Conservation (phyloP, 2,113 vertebrate species). For the Casuarius casuarius region DNA sequence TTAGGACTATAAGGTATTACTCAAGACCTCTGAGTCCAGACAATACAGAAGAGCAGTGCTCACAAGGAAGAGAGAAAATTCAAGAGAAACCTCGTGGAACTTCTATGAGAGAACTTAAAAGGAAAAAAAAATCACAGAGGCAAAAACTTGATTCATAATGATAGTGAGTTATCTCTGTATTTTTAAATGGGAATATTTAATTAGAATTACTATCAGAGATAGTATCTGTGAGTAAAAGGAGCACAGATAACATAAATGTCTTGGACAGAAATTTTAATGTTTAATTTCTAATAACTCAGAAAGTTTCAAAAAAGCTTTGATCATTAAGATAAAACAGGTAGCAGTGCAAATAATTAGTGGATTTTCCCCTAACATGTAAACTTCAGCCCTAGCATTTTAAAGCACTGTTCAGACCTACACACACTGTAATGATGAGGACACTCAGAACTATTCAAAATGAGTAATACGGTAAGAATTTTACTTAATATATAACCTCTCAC, state of each 20-base stretch:
- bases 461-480: background rate
- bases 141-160: background rate
- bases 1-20: background rate
- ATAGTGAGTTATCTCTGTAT: background rate
- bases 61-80: background rate
- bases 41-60: background rate
- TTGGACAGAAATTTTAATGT: background rate
- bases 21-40: background rate
- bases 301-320: background rate
- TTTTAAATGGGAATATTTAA: background rate
- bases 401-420: background rate
- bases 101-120: background rate
- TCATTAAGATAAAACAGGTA: background rate
- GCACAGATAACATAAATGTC: background rate
- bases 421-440: background rate
- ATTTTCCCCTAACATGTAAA: background rate
- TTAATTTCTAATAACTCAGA: background rate
- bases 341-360: background rate
- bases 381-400: background rate
- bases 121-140: accelerated
- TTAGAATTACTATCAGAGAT: background rate
- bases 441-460: background rate
- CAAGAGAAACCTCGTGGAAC: background rate
- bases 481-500: background rate
- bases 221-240: background rate